A percentile compares a stretch with the other conserved stretches of the same genome.
phyloP scores from a whole-genome alignment of 2,797 vertebrate species.

The Nyctibius grandis region DNA sequence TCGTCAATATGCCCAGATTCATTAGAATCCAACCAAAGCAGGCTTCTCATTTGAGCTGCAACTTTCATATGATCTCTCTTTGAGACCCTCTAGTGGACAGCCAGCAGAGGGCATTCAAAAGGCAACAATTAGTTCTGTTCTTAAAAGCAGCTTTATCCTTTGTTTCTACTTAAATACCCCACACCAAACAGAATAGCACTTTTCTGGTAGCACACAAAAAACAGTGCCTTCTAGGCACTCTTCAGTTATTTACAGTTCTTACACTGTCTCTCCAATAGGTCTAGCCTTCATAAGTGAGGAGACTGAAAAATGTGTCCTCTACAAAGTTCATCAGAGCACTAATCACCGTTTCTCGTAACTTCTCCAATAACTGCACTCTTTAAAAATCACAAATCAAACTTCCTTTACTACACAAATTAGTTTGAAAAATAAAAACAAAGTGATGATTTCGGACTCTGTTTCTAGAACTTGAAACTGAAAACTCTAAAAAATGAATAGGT shows the following conservation, averaged over 20 bases:
- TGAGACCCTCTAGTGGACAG: neutral
- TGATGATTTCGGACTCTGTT: neutral
- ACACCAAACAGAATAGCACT: neutral
- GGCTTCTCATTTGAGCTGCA: neutral
- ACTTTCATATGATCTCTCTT: neutral
- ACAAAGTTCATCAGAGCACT: neutral
- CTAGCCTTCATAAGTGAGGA: neutral
- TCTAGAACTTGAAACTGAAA: neutral
- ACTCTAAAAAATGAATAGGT: neutral
- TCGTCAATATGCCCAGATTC: neutral
- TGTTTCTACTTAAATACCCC: neutral
- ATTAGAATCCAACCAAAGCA: neutral
- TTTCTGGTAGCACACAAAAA: neutral
- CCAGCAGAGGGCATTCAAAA: neutral
- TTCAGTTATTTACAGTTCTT: neutral
- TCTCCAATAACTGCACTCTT: neutral
- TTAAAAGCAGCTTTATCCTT: neutral
- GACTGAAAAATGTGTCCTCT: neutral
- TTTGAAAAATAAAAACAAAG: neutral
- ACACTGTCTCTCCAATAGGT: neutral
- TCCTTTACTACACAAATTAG: neutral
- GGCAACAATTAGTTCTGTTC: neutral
- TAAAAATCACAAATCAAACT: neutral
- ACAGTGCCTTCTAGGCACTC: neutral
- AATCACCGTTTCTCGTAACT: neutral